phyloP scores from a whole-genome alignment of 2,113 vertebrate genomes.

The Lipophrys pholis region DNA sequence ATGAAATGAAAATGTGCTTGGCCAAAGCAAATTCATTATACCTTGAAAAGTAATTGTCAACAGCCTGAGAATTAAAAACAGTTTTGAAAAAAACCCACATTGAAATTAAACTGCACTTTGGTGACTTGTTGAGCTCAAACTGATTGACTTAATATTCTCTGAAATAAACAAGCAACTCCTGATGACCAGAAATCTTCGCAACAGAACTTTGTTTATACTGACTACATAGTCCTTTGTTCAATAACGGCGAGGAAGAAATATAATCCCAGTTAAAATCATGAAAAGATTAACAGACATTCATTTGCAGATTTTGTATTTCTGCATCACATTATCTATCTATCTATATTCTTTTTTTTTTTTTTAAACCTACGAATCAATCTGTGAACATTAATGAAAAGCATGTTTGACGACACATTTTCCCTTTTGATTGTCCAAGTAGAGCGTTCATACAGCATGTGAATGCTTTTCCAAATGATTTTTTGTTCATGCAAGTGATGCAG shows the following conservation, averaged over 20 bases:
- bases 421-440: neutral
- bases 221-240: neutral
- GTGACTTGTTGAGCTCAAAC: neutral
- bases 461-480: too few relatives aligned
- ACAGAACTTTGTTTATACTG: neutral
- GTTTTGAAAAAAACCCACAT: neutral
- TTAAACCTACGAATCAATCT: too few relatives aligned
- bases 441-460: neutral
- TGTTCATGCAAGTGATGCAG: neutral
- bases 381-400: neutral
- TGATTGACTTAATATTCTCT: neutral
- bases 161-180: neutral
- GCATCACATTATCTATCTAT: too few relatives aligned
- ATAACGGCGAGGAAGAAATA: neutral
- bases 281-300: too few relatives aligned
- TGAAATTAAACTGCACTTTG: neutral
- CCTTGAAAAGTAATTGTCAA: neutral
- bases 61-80: neutral
- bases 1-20: neutral
- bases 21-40: neutral
- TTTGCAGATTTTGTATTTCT: too few relatives aligned
- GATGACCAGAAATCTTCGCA: neutral
- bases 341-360: too few relatives aligned
- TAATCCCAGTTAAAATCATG: neutral
- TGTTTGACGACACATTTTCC: neutral